These are phyloP conservation scores for Parnassius glacialis DNA, from an alignment of 2,888 invertebrate genomes.

Conservation along the genomic window DNA sequence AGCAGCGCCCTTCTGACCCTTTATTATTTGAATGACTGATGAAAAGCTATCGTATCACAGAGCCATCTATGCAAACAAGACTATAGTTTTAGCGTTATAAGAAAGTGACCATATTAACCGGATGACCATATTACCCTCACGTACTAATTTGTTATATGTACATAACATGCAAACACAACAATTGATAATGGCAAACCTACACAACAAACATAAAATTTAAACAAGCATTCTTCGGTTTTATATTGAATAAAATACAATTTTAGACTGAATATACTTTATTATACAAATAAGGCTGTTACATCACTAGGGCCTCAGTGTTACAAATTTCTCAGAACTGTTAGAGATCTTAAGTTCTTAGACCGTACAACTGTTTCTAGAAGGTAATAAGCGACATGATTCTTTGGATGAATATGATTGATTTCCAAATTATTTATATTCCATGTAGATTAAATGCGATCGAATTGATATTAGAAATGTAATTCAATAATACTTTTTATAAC, in stretches of 20 bases:
- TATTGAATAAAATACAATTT: slow-evolving; percentile 70
- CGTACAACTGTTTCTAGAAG: slow-evolving; percentile 38
- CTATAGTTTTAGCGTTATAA: too few species aligned
- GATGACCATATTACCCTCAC: too few species aligned
- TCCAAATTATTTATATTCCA: slow-evolving; percentile 27
- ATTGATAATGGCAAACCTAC: slow-evolving; percentile 78
- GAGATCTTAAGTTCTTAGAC: slow-evolving; percentile 32
- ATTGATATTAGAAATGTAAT: slow-evolving; percentile 22
- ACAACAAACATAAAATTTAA: slow-evolving; percentile 70
- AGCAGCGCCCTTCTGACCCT: too few species aligned
- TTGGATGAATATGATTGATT: slow-evolving; percentile 18
- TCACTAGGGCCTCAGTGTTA: slow-evolving; percentile 63
- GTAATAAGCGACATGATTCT: slow-evolving; percentile 28
- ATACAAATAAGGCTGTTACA: slow-evolving; percentile 72
- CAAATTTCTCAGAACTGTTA: slow-evolving; percentile 57
- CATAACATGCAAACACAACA: slow-evolving; percentile 49
- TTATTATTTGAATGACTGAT: too few species aligned
- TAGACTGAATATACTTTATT: slow-evolving; percentile 77
- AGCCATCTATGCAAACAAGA: too few species aligned
- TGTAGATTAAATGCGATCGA: slow-evolving; percentile 24
- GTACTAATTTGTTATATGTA: slow-evolving; percentile 7
- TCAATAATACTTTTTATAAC: slow-evolving; percentile 15
- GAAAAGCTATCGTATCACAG: too few species aligned
- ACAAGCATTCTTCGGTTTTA: slow-evolving; percentile 44
- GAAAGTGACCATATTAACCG: too few species aligned